These are phyloP conservation scores for Hydrozoanthus tunicans DNA, from an alignment of 64 coral and sea anemone species.

Conservation along the genomic window DNA sequence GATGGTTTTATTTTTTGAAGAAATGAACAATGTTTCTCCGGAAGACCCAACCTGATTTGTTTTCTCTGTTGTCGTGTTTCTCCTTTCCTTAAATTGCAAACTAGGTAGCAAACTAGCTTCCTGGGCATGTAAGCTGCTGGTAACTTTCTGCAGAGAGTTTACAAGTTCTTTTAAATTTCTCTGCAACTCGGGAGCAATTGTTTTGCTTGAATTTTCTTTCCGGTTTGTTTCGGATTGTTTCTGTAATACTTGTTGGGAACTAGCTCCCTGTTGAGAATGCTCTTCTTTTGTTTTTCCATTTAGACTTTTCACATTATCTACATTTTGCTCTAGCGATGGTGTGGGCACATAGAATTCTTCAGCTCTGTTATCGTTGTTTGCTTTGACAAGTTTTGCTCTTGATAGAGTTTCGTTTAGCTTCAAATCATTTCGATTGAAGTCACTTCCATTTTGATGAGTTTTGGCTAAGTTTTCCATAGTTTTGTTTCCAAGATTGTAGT, in stretches of 20 bases:
- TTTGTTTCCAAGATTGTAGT: background rate
- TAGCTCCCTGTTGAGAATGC: background rate
- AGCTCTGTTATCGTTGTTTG: background rate
- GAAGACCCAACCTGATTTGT: background rate
- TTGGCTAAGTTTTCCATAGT: background rate
- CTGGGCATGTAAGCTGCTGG: background rate
- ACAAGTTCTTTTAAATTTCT: conserved; percentile 30
- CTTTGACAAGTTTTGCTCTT: background rate
- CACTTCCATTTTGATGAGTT: background rate
- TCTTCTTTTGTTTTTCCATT: background rate
- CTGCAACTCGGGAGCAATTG: background rate
- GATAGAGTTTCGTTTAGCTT: background rate
- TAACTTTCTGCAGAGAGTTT: background rate
- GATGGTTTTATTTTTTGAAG: background rate
- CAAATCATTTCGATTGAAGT: background rate
- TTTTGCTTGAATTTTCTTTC: background rate
- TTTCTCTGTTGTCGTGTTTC: background rate
- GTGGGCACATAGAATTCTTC: background rate
- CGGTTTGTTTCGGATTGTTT: background rate
- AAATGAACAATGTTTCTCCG: background rate
- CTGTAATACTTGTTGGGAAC: background rate
- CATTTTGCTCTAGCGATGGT: background rate
- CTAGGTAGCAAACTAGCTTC: background rate
- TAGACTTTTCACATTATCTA: background rate
- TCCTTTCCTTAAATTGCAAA: background rate